Conservation (phyloP, 2,888 invertebrate genomes). For the Crepidodera aurea region DNA sequence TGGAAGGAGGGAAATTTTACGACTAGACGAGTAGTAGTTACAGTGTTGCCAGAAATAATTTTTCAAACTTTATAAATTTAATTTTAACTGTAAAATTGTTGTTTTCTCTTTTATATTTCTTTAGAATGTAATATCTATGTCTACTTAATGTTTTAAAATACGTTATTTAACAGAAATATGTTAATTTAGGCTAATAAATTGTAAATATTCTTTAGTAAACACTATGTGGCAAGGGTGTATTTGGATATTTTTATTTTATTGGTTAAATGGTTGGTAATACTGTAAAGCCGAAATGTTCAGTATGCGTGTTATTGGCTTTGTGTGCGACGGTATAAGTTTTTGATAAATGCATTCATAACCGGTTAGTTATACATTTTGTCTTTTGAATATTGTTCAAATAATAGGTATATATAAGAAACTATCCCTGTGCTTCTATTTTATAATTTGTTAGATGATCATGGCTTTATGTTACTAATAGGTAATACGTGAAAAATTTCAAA, state of each 20-base stretch:
- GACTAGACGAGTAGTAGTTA: conserved; percentile 50
- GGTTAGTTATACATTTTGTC: no score
- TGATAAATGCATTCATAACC: no score
- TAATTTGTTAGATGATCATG: no score
- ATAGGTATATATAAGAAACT: no score
- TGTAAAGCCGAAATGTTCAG: not conserved
- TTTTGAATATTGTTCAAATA: no score
- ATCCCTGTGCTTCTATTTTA: no score
- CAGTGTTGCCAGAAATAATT: conserved; percentile 44
- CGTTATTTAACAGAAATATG: not conserved
- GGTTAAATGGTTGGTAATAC: not conserved
- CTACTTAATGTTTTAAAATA: not conserved
- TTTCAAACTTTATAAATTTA: conserved; percentile 1
- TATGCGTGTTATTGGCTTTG: no score
- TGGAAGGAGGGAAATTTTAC: conserved; percentile 41
- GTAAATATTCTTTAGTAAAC: not conserved
- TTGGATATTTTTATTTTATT: conserved; percentile 8
- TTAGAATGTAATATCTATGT: not conserved
- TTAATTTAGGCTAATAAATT: not conserved
- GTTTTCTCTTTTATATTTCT: not conserved
- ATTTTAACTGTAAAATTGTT: not conserved
- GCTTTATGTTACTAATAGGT: not conserved
- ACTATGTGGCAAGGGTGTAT: conserved; percentile 5
- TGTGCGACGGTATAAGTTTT: no score
- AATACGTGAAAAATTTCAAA: conserved; percentile 12